These are phyloP conservation scores for Acanthochromis polyacanthus DNA, from an alignment of 2,113 vertebrate genomes.

Conservation along the genomic window DNA sequence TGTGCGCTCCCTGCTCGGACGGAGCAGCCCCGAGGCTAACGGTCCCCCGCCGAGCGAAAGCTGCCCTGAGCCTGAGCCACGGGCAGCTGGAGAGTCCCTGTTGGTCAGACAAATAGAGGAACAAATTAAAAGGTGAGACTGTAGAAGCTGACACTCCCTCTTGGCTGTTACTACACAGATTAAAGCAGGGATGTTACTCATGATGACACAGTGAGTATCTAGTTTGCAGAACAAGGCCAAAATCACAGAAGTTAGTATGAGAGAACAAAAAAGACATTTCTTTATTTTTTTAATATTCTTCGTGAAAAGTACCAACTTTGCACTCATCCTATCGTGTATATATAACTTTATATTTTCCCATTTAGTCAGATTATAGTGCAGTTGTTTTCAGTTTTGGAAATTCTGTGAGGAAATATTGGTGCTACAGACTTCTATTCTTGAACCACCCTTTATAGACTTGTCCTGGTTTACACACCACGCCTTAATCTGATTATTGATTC, in stretches of 20 bases:
- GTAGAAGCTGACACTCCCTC: neutral
- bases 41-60: conserved; percentile 80
- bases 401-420: neutral
- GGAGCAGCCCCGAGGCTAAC: conserved; percentile 87
- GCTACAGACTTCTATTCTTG: neutral
- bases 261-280: neutral
- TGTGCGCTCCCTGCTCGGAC: conserved; percentile 90
- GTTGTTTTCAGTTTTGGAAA: neutral
- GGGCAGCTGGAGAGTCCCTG: conserved; percentile 84
- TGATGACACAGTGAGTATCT: neutral
- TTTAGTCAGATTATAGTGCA: neutral
- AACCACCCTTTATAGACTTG: neutral
- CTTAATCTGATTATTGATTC: conserved; percentile 7
- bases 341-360: neutral
- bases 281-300: neutral
- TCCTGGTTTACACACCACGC: neutral
- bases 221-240: neutral
- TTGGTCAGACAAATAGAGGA: conserved; percentile 93
- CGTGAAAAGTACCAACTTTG: too few relatives aligned
- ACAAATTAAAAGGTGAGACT: conserved; percentile 90
- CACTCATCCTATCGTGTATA: neutral
- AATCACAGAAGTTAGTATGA: neutral
- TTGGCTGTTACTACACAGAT: neutral
- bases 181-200: neutral
- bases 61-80: conserved; percentile 71